Evolutionary conservation across 2,888 invertebrate species (phyloP).

Genomic region (Noctua pronuba): DNA sequence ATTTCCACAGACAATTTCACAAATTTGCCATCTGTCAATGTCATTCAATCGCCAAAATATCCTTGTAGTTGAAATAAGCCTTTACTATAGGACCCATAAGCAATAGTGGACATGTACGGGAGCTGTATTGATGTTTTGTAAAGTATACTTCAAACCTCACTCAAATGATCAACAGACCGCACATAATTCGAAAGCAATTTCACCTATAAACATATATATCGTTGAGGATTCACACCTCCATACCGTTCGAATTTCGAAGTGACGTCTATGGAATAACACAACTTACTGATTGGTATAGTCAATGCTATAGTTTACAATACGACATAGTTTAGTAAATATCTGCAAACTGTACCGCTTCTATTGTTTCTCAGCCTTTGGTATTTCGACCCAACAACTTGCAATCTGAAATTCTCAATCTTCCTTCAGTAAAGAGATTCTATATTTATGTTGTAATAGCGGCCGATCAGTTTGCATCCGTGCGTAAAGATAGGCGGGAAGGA

Average conservation of each 20-base stretch:
- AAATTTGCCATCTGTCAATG: background rate
- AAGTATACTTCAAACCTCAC: background rate
- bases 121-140: background rate
- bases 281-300: background rate
- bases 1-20: background rate
- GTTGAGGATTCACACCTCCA: background rate
- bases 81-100: background rate
- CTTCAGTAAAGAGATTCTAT: constrained; percentile 34
- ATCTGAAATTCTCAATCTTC: constrained; percentile 40
- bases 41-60: background rate
- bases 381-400: constrained; percentile 26
- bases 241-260: background rate
- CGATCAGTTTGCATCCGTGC: constrained; percentile 56
- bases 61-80: background rate
- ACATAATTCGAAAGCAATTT: constrained; percentile 23
- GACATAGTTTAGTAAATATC: constrained; percentile 34
- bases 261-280: background rate
- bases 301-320: constrained; percentile 4
- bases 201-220: constrained; percentile 2
- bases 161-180: background rate
- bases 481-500: constrained; percentile 49
- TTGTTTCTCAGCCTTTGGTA: constrained; percentile 21
- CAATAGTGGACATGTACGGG: background rate
- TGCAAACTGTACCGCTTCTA: background rate
- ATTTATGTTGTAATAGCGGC: constrained; percentile 49